Conservation (phyloP, 2,797 vertebrate species). For the Falco columbarius region DNA sequence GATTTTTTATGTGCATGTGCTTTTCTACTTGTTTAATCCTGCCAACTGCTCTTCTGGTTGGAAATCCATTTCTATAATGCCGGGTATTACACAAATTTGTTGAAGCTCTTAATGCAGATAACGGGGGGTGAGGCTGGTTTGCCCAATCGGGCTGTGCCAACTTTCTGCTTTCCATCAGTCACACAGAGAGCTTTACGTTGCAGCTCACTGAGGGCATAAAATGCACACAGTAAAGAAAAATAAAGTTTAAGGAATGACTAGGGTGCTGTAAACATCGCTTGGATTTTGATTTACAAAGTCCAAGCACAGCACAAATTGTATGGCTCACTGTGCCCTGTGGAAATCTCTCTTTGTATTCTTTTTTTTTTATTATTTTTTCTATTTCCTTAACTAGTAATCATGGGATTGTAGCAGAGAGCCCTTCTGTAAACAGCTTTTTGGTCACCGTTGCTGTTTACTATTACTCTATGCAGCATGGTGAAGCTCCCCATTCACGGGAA, state of each 20-base stretch:
- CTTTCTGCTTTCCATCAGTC: slow-evolving; percentile 12
- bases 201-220: not conserved
- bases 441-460: not conserved
- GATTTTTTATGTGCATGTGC: slow-evolving; percentile 41
- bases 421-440: slow-evolving; percentile 6
- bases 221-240: not conserved
- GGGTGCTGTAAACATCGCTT: not conserved
- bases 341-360: slow-evolving; percentile 2
- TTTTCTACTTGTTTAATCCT: slow-evolving; percentile 59
- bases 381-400: slow-evolving; percentile 2
- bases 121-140: not conserved
- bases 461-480: not conserved
- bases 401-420: not conserved
- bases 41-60: slow-evolving; percentile 56
- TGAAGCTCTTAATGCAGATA: slow-evolving; percentile 47
- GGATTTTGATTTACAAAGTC: slow-evolving; percentile 17
- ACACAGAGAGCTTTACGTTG: not conserved
- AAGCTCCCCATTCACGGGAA: not conserved
- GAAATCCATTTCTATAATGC: slow-evolving; percentile 60
- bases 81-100: slow-evolving; percentile 58
- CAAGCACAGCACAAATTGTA: not conserved
- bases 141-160: not conserved
- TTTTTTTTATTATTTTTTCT: not conserved
- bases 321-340: not conserved
- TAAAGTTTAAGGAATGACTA: slow-evolving; percentile 22